Evolutionary conservation across 2,888 invertebrate species (phyloP), one percentile per base, ranked within the genome.

Genomic region (Cremastobaeus sp.): DNA sequence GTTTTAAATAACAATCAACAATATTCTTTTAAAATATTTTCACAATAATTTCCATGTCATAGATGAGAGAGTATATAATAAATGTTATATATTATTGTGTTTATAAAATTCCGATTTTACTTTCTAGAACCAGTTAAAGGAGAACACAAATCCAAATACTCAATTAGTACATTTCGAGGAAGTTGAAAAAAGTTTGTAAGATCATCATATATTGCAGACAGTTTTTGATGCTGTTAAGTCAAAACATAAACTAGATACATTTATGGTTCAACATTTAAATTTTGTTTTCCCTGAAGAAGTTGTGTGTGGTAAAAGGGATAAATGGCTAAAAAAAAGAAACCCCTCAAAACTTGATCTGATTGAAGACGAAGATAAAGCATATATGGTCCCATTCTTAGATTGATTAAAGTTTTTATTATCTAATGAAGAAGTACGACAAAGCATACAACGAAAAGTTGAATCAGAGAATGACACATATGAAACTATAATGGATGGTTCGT

Each of bases 351-450:
- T 25, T 5, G 25, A 25, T 25, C 4, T 25, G 3, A 8, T 25
- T 25, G 25, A 3, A 25, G 25, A 25, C 25, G 25, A 25, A 8
- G 37, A 37, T 37, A 14, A 14, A 14, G 37, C 3, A 39, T 78
- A 14, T 77, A 71, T 54, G 74, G 79, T 3, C 17, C 76, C 76
- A 5, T 59, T 76, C 55, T 73, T 68, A 43, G 41, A 34, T 59
- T 45, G 34, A 25, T 32, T 15, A 14, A n/a, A 37, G 15, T 9
- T 3, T 14, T 9, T 37, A 3, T 15, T 37, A 11, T 3, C 2
- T 4, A 37, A 37, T 14, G 9, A 11, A 14, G 37, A 37, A 14
- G 15, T 37, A 1, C 2, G 3, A 5, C 25, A 11, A 5, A 21
- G 25, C 12, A 25, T 1, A 21, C 12, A 5, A 5, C 3, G 8